A percentile compares a stretch with the other conserved stretches of the same genome.
Conservation (phyloP, 23 tunicate species). For the Ciona savignyi region DNA sequence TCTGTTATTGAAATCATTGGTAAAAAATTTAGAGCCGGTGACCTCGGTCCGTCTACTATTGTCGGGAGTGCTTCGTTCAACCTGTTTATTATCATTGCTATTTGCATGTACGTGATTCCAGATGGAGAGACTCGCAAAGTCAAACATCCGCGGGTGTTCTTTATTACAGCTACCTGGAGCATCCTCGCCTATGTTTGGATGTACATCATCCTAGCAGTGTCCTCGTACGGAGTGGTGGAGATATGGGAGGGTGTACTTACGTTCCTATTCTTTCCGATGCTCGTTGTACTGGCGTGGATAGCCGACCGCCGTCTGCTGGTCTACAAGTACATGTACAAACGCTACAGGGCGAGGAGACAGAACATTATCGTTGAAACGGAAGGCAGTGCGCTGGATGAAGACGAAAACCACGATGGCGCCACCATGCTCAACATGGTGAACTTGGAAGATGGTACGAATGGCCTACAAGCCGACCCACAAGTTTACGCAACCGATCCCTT, state of each 20-base stretch:
- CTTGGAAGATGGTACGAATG: constrained; percentile 33
- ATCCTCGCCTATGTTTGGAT: constrained; percentile 95
- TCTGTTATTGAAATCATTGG: constrained; percentile 88
- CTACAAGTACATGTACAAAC: constrained; percentile 92
- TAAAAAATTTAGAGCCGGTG: constrained; percentile 82
- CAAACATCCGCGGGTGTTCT: constrained; percentile 96
- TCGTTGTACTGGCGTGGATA: constrained; percentile 92
- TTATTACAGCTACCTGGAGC: constrained; percentile 89
- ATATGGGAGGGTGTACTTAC: constrained; percentile 96
- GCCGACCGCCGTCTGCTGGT: constrained; percentile 92
- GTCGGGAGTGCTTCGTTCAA: constrained; percentile 97
- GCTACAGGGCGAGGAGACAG: constrained; percentile 41
- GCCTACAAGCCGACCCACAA: constrained; percentile 5
- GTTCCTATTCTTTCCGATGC: constrained; percentile 87
- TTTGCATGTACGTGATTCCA: constrained; percentile 99
- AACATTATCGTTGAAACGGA: constrained; percentile 70
- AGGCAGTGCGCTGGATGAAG: constrained; percentile 34
- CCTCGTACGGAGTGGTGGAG: constrained; percentile 68
- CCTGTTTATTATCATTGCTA: constrained; percentile 93
- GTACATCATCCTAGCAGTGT: constrained; percentile 77
- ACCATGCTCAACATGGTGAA: constrained; percentile 26
- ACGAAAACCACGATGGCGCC: constrained; percentile 9
- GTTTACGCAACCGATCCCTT: constrained; percentile 6
- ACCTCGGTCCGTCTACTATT: constrained; percentile 98
- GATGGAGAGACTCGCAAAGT: constrained; percentile 87